phyloP scores from a whole-genome alignment of 1,140 invertebrate genomes.

The Hyphantria cunea region DNA sequence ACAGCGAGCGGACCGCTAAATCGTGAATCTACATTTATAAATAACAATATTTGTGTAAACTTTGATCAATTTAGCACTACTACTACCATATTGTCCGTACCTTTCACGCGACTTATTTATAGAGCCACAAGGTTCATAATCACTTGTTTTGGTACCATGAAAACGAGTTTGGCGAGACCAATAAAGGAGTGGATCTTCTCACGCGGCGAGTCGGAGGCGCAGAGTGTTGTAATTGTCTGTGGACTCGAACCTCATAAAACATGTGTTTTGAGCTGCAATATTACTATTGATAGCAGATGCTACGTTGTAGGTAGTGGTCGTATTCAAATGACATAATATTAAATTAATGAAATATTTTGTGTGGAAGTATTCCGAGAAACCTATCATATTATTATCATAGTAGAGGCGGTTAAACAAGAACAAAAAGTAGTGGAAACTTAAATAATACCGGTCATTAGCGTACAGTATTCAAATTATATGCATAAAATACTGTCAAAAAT shows the following conservation, averaged over 20 bases:
- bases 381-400: background rate
- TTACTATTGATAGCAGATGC: constrained; percentile 30
- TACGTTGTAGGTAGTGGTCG: constrained; percentile 1
- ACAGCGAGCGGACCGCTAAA: too few species aligned
- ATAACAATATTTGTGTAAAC: constrained; percentile 27
- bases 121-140: background rate
- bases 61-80: constrained; percentile 22
- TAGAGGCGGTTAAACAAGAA: background rate
- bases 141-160: background rate
- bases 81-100: background rate
- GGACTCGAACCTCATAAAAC: constrained; percentile 44
- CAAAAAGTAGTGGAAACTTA: too few species aligned
- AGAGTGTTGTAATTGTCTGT: constrained; percentile 59
- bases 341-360: background rate
- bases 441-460: too few species aligned
- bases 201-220: constrained; percentile 39
- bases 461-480: too few species aligned
- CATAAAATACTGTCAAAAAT: background rate
- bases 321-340: background rate
- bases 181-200: constrained; percentile 41
- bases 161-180: background rate
- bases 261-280: constrained; percentile 51
- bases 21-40: constrained; percentile 18
- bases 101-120: background rate
- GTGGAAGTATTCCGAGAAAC: background rate